Conservation (phyloP, 2,888 invertebrate species). For the Trichopria drosophilae region DNA sequence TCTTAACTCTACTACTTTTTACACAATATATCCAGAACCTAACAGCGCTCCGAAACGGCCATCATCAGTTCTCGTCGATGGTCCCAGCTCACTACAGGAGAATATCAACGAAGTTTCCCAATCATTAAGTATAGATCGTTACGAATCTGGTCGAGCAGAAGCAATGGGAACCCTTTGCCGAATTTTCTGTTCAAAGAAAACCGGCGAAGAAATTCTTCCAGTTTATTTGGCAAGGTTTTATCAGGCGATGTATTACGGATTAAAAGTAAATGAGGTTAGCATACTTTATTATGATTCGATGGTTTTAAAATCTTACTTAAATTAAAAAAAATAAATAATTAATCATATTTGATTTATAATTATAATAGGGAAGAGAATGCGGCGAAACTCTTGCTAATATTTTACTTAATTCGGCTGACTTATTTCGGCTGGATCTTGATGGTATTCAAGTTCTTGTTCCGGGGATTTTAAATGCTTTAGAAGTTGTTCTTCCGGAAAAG, state of each 20-base stretch:
- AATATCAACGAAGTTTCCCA: constrained; percentile 68
- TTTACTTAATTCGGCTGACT: constrained; percentile 80
- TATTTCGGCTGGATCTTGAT: constrained; percentile 88
- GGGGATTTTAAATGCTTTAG: constrained; percentile 84
- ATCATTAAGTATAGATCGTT: constrained; percentile 74
- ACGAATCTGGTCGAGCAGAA: constrained; percentile 87
- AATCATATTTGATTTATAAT: not conserved
- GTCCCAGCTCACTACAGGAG: constrained; percentile 69
- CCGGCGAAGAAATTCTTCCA: constrained; percentile 89
- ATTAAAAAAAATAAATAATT: no score
- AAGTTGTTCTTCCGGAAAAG: constrained; percentile 86
- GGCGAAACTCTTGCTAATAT: constrained; percentile 85
- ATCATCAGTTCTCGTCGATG: constrained; percentile 69
- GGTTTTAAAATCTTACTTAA: not conserved
- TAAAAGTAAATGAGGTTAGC: constrained; percentile 64
- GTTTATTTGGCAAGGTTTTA: constrained; percentile 93
- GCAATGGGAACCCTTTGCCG: constrained; percentile 93
- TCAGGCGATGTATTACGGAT: constrained; percentile 85
- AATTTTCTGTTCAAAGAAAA: constrained; percentile 94
- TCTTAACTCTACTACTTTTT: constrained; percentile 1
- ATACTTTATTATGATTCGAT: not conserved
- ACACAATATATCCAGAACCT: constrained; percentile 49
- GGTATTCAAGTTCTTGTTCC: constrained; percentile 92
- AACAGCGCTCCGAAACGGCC: constrained; percentile 64
- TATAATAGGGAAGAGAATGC: constrained; percentile 62